phyloP scores from a whole-genome alignment of 2,113 vertebrate genomes.

The Paracanthobrama guichenoti region DNA sequence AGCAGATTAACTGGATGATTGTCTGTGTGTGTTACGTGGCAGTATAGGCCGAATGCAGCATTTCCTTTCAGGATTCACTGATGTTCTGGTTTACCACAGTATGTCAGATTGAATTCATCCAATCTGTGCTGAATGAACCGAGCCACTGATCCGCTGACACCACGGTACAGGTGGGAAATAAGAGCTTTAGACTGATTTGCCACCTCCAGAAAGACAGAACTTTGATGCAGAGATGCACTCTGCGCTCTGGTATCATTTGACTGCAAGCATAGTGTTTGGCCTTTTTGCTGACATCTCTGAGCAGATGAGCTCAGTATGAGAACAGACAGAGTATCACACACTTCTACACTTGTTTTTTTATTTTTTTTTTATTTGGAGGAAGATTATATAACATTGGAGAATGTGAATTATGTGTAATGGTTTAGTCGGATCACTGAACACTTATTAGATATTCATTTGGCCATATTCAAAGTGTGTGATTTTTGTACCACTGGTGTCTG shows the following conservation, averaged over 20 bases:
- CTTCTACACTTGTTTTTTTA: neutral
- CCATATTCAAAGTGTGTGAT: neutral
- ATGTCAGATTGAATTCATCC: conserved; percentile 39
- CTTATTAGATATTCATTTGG: neutral
- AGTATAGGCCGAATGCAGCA: conserved; percentile 13
- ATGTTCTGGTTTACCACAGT: conserved; percentile 43
- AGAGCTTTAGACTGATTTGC: conserved; percentile 33
- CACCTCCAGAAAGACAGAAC: neutral
- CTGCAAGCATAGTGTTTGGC: conserved; percentile 18
- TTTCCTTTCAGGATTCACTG: conserved; percentile 20
- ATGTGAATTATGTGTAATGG: neutral
- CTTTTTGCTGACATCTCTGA: conserved; percentile 18
- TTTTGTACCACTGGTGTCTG: neutral
- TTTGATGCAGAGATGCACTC: conserved; percentile 12
- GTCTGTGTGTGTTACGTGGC: neutral
- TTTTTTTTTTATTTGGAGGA: neutral
- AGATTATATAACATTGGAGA: neutral
- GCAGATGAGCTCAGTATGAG: conserved; percentile 38
- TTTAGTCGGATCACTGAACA: neutral
- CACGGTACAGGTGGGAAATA: conserved; percentile 32
- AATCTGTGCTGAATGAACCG: conserved; percentile 34
- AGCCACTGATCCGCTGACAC: conserved; percentile 38
- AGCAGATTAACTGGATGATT: conserved; percentile 29
- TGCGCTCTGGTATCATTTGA: conserved; percentile 21
- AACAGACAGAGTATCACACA: conserved; percentile 8